phyloP scores from a whole-genome alignment of 2,113 vertebrate species.

The Semicossyphus pulcher region DNA sequence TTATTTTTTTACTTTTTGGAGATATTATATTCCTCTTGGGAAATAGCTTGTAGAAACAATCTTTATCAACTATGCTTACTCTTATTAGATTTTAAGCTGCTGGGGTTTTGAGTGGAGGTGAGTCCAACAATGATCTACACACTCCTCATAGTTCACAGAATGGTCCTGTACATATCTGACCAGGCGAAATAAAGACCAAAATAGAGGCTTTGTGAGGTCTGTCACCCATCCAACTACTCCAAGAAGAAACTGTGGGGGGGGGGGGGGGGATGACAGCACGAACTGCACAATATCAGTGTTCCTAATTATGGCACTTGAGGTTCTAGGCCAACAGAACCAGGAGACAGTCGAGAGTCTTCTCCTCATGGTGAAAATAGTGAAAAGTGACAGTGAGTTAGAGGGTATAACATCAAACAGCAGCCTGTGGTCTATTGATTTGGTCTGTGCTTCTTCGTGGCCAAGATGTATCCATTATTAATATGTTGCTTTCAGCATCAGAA shows the following conservation, averaged over 20 bases:
- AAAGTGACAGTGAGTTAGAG: conserved; percentile 3
- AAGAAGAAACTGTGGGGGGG: background rate
- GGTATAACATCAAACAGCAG: conserved; percentile 49
- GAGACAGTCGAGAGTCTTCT: background rate
- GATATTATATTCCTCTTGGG: no score
- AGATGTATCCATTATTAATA: conserved; percentile 57
- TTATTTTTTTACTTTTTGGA: no score
- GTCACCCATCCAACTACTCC: background rate
- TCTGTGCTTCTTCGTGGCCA: conserved; percentile 19
- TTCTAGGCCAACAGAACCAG: conserved; percentile 21
- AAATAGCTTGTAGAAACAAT: background rate
- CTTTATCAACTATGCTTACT: background rate
- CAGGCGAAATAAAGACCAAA: no score
- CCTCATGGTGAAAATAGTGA: background rate
- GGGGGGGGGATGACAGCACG: no score
- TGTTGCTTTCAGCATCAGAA: conserved; percentile 42
- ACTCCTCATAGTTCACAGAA: background rate
- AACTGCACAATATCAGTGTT: background rate
- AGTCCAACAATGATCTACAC: conserved; percentile 6
- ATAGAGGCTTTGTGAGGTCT: conserved; percentile 5
- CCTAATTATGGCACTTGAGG: background rate
- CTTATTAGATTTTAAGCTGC: background rate
- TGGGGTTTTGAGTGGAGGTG: background rate
- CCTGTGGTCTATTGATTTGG: conserved; percentile 19
- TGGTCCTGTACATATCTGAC: background rate